phyloP scores from a whole-genome alignment of 2,113 vertebrate species.

The Cololabis saira region DNA sequence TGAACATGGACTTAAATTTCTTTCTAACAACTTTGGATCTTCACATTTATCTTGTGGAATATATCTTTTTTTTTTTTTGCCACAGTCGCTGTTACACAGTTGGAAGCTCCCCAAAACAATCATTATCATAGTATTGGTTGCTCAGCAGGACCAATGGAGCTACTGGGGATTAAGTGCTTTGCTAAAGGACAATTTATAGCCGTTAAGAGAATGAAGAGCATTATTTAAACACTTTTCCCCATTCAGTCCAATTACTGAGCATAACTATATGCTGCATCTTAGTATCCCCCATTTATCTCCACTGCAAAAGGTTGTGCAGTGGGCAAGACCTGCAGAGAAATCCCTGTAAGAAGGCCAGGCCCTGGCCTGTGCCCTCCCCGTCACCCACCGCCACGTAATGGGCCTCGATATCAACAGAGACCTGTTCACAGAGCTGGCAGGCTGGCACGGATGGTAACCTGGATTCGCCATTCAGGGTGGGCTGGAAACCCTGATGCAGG shows the following conservation, averaged over 20 bases:
- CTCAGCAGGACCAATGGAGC: slow-evolving; percentile 37
- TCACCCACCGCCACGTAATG: slow-evolving; percentile 49
- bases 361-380: slow-evolving; percentile 21
- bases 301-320: slow-evolving; percentile 39
- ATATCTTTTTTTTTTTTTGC: too few relatives aligned
- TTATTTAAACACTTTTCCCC: slow-evolving; percentile 43
- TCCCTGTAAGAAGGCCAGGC: slow-evolving; percentile 10
- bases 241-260: slow-evolving; percentile 39
- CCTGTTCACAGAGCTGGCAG: slow-evolving; percentile 46
- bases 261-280: slow-evolving; percentile 19
- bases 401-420: slow-evolving; percentile 30
- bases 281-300: slow-evolving; percentile 22
- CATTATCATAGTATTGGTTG: slow-evolving; percentile 44
- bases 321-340: slow-evolving; percentile 24
- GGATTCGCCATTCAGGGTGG: slow-evolving; percentile 48
- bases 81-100: slow-evolving; percentile 26
- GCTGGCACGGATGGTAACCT: slow-evolving; percentile 43
- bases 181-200: slow-evolving; percentile 53
- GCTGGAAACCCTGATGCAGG: slow-evolving; percentile 53
- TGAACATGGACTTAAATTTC: not conserved
- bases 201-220: slow-evolving; percentile 15
- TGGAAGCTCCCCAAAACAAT: slow-evolving; percentile 37
- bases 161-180: slow-evolving; percentile 47
- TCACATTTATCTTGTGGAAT: too few relatives aligned
- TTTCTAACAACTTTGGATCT: slow-evolving; percentile 10